Evolutionary conservation across 2,113 vertebrate genomes (phyloP), one percentile per base, ranked within the genome.

Genomic region (Lophius piscatorius): DNA sequence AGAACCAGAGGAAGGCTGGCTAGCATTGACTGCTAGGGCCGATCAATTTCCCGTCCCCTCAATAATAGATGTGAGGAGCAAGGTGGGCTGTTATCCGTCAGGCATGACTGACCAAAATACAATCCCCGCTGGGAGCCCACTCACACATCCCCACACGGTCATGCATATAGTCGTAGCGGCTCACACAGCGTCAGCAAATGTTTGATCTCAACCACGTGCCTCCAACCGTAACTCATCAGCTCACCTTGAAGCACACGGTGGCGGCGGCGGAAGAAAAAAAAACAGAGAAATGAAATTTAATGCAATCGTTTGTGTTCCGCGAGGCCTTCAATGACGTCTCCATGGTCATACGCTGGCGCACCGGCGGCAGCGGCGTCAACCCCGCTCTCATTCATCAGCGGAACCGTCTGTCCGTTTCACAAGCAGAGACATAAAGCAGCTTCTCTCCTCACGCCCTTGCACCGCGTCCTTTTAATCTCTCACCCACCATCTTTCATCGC

Each of bases 1-100:
- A 16, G 16, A 7, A 18, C 39, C 44, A 41, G 61, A 71, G 68
- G 67, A 55, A 78, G 83, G 56, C 55, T 22, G 63, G 45, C 74
- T 70, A 82, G 75, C 67, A 60, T 74, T 78, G 74, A 34, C 74
- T 46, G 64, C 82, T 83, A 64, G 68, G 61, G 84, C 50, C 67
- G 80, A 88, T 90, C 87, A 88, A 87, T 89, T 87, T 81, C 78
- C 71, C 20, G 31, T 76, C 71, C 82, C 66, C 63, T 89, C 75
- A 86, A 90, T 90, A 91, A 92, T 88, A 84, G 85, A 90, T 90
- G 80, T 82, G 83, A 89, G 71, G 57, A 87, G 78, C 62, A 59
- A 47, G 47, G 60, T 36, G 76, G 71, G 69, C 63, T 77, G 78
- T 83, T 87, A 85, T 85, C 78, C 84, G 85, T 88, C 85, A 82